phyloP scores from a whole-genome alignment of 2,113 vertebrate species.

The Campylomormyrus numenius region DNA sequence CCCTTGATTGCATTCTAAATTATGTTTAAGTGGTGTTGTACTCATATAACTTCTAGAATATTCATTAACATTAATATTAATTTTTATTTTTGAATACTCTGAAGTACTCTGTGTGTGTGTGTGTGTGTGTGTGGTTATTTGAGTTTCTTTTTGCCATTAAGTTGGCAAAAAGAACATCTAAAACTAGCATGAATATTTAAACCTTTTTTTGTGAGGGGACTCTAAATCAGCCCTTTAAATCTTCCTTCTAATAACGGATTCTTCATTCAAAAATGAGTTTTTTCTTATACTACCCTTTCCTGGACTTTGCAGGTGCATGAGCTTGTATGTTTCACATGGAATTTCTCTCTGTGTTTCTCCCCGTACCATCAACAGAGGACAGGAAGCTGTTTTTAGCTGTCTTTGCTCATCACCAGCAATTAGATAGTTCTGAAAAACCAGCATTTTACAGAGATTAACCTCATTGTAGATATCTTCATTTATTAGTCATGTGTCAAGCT shows the following conservation, averaged over 20 bases:
- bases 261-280: neutral
- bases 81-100: neutral
- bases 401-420: neutral
- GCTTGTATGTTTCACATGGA: neutral
- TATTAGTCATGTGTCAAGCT: neutral
- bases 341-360: neutral
- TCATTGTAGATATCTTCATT: neutral
- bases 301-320: neutral
- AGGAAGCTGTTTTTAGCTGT: neutral
- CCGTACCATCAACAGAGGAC: neutral
- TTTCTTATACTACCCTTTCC: neutral
- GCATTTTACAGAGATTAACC: neutral
- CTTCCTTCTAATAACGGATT: neutral
- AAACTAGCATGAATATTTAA: neutral
- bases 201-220: neutral
- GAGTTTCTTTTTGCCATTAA: neutral
- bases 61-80: slow-evolving; percentile 10
- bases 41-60: slow-evolving; percentile 4
- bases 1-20: slow-evolving; percentile 9
- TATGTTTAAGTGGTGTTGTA: slow-evolving; percentile 9
- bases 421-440: neutral
- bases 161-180: neutral
- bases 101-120: neutral
- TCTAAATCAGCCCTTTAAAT: neutral
- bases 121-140: neutral